Percentiles rank a stretch among this genome's conserved stretches.
phyloP scores from a whole-genome alignment of 2,797 vertebrate genomes.

The Silurus lanzhouensis region DNA sequence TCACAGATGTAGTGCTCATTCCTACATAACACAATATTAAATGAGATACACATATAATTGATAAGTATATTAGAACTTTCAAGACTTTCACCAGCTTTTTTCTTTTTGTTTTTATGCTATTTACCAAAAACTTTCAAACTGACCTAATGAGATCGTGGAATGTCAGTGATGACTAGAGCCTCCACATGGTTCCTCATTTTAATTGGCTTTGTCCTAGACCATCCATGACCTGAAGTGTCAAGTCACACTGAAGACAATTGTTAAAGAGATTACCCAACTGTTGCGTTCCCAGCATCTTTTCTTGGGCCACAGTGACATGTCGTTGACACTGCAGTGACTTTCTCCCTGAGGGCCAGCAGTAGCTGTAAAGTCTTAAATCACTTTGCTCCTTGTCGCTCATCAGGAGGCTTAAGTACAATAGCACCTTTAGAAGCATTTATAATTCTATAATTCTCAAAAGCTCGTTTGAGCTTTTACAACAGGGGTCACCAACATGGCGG shows the following conservation, averaged over 20 bases:
- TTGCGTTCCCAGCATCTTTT: slow-evolving; percentile 37
- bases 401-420: slow-evolving; percentile 30
- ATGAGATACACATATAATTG: neutral
- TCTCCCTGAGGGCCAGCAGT: slow-evolving; percentile 23
- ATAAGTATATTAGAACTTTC: neutral
- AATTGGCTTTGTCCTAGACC: slow-evolving; percentile 16
- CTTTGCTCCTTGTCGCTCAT: slow-evolving; percentile 37
- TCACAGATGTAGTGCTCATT: neutral
- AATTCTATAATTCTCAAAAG: slow-evolving; percentile 1
- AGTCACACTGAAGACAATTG: slow-evolving; percentile 26
- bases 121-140: neutral
- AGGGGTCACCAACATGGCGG: too few species aligned
- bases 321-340: slow-evolving; percentile 32
- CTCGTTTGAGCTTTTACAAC: neutral
- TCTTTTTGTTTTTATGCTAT: slow-evolving; percentile 12
- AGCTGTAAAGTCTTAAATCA: slow-evolving; percentile 38
- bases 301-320: slow-evolving; percentile 29
- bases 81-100: slow-evolving; percentile 2
- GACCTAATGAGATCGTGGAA: slow-evolving; percentile 16
- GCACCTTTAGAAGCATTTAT: slow-evolving; percentile 26
- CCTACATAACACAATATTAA: neutral
- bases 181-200: slow-evolving; percentile 11
- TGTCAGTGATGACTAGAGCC: slow-evolving; percentile 6
- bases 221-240: slow-evolving; percentile 27
- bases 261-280: slow-evolving; percentile 42